Percentiles rank a stretch among this genome's conserved stretches.
These are phyloP conservation scores for Agelastica alni DNA, from an alignment of 2,888 invertebrate genomes.

Conservation along the genomic window DNA sequence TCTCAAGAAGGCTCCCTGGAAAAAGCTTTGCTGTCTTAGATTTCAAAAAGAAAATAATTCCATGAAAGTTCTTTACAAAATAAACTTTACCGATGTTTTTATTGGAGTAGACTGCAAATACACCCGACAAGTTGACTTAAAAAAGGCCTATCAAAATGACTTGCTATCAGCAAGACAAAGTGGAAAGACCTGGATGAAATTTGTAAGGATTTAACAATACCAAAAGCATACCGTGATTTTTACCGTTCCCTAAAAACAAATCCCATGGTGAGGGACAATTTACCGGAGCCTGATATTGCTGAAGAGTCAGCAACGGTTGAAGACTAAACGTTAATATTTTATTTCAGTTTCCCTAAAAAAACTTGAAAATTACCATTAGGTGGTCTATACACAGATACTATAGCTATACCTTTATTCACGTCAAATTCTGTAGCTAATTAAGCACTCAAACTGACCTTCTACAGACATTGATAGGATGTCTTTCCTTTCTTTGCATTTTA, in stretches of 20 bases:
- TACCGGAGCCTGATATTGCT: conserved; percentile 14
- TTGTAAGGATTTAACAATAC: conserved; percentile 29
- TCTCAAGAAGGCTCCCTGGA: conserved; percentile 26
- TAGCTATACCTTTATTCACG: too few relatives aligned
- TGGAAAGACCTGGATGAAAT: conserved; percentile 24
- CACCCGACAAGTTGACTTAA: conserved; percentile 25
- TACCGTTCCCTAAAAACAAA: conserved; percentile 25
- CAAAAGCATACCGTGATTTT: conserved; percentile 29
- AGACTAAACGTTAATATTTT: conserved; percentile 12
- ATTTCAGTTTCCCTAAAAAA: too few relatives aligned
- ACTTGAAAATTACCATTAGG: too few relatives aligned
- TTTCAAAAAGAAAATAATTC: conserved; percentile 20
- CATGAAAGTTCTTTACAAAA: conserved; percentile 33
- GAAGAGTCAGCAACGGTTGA: conserved; percentile 8
- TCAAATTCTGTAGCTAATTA: too few relatives aligned
- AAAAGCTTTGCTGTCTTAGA: conserved; percentile 26
- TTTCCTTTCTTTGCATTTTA: too few relatives aligned
- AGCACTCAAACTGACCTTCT: too few relatives aligned
- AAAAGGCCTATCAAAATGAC: conserved; percentile 13
- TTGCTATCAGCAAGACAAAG: conserved; percentile 1
- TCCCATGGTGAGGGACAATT: conserved; percentile 9
- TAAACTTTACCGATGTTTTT: conserved; percentile 24
- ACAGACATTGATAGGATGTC: too few relatives aligned
- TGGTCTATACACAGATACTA: too few relatives aligned
- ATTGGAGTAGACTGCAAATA: conserved; percentile 24